These are phyloP conservation scores for Spermophilus dauricus DNA, from an alignment of 2,113 vertebrate genomes.

Conservation along the genomic window DNA sequence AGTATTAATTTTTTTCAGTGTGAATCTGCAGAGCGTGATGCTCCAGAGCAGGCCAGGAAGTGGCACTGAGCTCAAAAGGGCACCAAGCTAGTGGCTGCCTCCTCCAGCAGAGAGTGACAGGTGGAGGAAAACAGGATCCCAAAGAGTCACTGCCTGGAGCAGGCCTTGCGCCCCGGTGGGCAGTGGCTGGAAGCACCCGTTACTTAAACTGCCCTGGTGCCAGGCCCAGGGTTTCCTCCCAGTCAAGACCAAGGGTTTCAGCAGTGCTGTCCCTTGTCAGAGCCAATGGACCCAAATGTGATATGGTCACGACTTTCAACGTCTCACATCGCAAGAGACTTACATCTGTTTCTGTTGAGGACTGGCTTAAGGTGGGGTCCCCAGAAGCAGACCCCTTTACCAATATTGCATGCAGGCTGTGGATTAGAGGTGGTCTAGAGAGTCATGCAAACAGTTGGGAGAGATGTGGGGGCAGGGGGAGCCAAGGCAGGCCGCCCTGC, in stretches of 20 bases:
- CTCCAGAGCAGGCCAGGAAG: background rate
- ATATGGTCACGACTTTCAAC: fast-evolving
- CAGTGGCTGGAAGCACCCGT: too few species aligned
- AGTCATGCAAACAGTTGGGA: background rate
- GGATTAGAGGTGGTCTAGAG: background rate
- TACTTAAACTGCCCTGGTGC: background rate
- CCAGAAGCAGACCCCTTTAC: too few species aligned
- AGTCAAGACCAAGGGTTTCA: background rate
- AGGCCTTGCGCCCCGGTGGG: fast-evolving
- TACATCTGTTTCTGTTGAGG: fast-evolving
- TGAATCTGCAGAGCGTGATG: background rate
- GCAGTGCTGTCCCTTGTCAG: background rate
- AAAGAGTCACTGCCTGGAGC: background rate
- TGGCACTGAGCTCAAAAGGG: background rate
- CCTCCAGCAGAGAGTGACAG: background rate
- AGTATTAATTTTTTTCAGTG: background rate
- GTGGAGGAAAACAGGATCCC: background rate
- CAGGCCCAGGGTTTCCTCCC: background rate
- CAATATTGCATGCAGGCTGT: background rate
- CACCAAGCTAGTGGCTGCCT: background rate
- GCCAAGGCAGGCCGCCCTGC: fast-evolving
- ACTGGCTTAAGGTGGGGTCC: background rate
- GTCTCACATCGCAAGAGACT: background rate
- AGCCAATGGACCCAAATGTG: fast-evolving
- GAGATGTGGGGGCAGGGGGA: background rate